Base-by-base conservation (phyloP, 2,888 invertebrate genomes). In the Loripinus fragilis region DNA sequence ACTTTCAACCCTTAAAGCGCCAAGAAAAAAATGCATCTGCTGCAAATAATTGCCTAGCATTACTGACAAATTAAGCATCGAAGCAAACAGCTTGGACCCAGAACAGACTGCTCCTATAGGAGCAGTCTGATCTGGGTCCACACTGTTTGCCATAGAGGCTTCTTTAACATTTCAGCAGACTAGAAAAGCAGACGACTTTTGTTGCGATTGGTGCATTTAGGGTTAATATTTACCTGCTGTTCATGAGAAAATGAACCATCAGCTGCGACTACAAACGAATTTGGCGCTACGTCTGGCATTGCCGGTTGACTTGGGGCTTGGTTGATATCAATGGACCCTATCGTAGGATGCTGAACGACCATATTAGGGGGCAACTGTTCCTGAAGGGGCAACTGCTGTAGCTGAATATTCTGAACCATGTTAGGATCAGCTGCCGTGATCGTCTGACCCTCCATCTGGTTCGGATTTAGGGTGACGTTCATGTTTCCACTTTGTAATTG, bases 401-500 rank as follows among this genome's bases (percentile, higher is more conserved):
- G 23, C 67, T 67, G 67, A 25, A 67, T 67, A 67, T 87, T 90
- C 82, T 90, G 90, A 23, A 91, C 78, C 23, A 89, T 71, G 66
- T 87, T 89, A 8, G 90, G 87, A 74, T 90, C 87, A 2, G 85
- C 79, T 10, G 78, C 71, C 52, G 84, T 84, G 41, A 84, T 60
- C 2, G 83, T 64, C 60, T 87, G 71, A 33, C 60, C 60, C 8
- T 60, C 60, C 8, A 60, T 60, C 60, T 60, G 60, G 74, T 86
- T 90, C 5, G 92, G 91, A 79, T 91, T 93, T 55, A 93, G 87
- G 55, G 93, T 92, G 42, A 94, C 90, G 80, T 92, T 93, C 25
- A 93, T 80, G 86, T 92, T 93, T 30, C 93, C 92, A 60, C 91
- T 91, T 79, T 94, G 94, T 71, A 94, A 86, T 85, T 94, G 94